Evolutionary conservation across 2,113 vertebrate genomes (phyloP), one percentile per base, ranked within the genome.

Genomic region (Paramisgurnus dabryanus): DNA sequence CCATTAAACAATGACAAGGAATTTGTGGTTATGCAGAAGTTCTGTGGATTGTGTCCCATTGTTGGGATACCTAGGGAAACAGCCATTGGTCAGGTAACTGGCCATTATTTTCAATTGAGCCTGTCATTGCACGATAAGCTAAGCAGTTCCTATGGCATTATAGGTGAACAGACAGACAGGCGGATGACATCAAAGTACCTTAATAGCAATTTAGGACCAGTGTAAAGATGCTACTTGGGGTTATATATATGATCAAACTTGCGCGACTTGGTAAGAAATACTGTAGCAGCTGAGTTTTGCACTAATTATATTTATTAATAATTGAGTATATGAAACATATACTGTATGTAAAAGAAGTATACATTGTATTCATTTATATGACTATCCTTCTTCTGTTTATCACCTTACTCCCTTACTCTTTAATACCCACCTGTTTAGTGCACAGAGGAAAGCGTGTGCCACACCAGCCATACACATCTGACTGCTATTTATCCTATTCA

Each of bases 351-450:
- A 34, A 15, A 6, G 7, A 18, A 27, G 47, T 45, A 41, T 47
- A 9, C n/a, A 15, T 18, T 4, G 15, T 74, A 18, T 40, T 63
- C 47, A 60, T 6, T 57, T 57, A 57, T 17, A 15, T 57, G 13
- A 6, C 15, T 17, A 15, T 15, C 53, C 53, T 57, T 17, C 15
- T 5, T 47, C 45, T 57, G 17, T 80, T n/a, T 64, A 11, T 34
- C 3, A 6, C 5, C 12, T 34, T 73, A n/a, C 11, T 43, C 39
- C 55, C 39, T 57, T 60, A 18, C 63, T 40, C 41, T 43, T 7
- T 65, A 15, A n/a, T 76, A 84, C 88, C 87, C 89, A 93, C 92
- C 91, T 92, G 90, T 94, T 92, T 89, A 86, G 89, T 89, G 86
- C 84, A 86, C 88, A 87, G 86, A 88, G 72, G 81, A 85, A 82